A percentile compares a stretch with the other conserved stretches of the same genome.
phyloP scores from a whole-genome alignment of 2,797 vertebrate genomes.

The Gadopsis bispinosus region DNA sequence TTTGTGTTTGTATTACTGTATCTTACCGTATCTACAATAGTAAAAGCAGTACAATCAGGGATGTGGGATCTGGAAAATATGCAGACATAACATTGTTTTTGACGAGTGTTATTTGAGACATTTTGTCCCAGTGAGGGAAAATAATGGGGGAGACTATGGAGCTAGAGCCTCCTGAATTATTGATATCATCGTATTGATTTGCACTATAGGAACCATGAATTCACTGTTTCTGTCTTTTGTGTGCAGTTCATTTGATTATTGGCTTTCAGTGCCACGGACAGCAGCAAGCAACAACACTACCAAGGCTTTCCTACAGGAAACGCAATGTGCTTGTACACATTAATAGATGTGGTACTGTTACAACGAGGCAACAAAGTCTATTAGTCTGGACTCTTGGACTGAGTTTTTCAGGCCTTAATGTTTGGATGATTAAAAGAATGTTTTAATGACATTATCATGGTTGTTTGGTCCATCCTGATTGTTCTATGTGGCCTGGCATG shows the following conservation, averaged over 20 bases:
- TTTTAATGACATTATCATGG: not conserved
- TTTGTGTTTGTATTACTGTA: not conserved
- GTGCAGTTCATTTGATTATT: conserved; percentile 41
- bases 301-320: conserved; percentile 24
- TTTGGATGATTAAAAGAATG: not conserved
- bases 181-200: conserved; percentile 23
- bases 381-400: not conserved
- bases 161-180: conserved; percentile 25
- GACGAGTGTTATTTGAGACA: conserved; percentile 23
- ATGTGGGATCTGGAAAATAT: conserved; percentile 12
- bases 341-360: conserved; percentile 18
- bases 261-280: conserved; percentile 55
- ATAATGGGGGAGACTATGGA: not conserved
- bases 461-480: not conserved
- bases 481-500: not conserved
- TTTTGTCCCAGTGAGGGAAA: conserved; percentile 10
- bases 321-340: conserved; percentile 16
- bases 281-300: conserved; percentile 27
- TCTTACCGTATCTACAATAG: not conserved
- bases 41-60: not conserved
- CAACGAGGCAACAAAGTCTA: conserved; percentile 5
- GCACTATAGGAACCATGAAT: not conserved
- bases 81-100: conserved; percentile 2
- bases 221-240: conserved; percentile 31
- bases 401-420: not conserved